Base-by-base conservation (phyloP, 1,140 invertebrate genomes). In the Lordiphosa stackelbergi region DNA sequence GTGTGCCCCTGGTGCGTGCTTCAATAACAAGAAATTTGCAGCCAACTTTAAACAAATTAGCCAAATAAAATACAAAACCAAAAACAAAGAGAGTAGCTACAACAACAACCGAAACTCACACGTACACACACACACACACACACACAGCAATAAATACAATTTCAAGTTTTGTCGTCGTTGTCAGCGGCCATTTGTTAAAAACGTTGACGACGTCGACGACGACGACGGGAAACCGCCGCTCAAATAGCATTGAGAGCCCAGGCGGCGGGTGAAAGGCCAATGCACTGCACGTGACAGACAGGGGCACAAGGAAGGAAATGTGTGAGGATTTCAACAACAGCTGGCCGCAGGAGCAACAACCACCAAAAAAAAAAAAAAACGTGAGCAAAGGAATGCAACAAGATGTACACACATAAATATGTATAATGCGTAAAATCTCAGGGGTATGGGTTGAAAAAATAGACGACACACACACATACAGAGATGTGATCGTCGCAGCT, bases 241-340 rank as follows among this genome's bases (percentile, higher is more conserved):
- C 73, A 75, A 79, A 75, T 69, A 81, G 75, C 75, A 81, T 81
- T 81, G 77, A 81, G 71, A 63, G 77, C 49, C 61, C 71, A 59
- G 62, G 58, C 69, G 52, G 64, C 69, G 52, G 64, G 35, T 68
- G 71, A 81, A 68, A 81, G 75, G 75, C 75, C 75, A 81, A 83
- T 81, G 75, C 77, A 81, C 75, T 81, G 60, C 48, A 53, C 38
- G 51, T 72, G 60, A 68, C 51, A 61, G 13, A 49, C 31, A 5
- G 19, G 24, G 9, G 52, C 38, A 46, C 37, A 16, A 42, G 55
- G 36, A 40, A 31, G 9, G 46, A 28, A 34, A 37, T 35, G 42
- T 40, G 53, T 38, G 37, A 45, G 59, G 19, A 35, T 12, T 13
- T 47, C 42, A 45, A 60, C 75, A 79, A 83, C 71, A 81, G 77